These are phyloP conservation scores for Podilymbus podiceps DNA, from an alignment of 2,113 vertebrate species.

Conservation along the genomic window DNA sequence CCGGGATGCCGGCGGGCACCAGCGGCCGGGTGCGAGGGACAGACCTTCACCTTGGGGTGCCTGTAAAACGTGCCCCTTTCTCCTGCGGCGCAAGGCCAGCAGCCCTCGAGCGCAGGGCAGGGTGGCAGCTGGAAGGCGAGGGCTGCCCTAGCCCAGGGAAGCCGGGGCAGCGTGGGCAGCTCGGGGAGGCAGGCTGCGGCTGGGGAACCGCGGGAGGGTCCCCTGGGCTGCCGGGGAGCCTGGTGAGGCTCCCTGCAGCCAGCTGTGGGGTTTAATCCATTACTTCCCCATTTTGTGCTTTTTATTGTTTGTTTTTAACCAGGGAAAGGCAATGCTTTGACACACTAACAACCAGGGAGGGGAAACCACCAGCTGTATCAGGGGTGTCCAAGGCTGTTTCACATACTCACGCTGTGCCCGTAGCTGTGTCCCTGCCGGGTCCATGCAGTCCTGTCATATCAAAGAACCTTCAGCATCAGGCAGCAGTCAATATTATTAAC, in stretches of 20 bases:
- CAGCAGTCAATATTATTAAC: background rate
- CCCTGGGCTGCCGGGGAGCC: background rate
- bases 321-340: background rate
- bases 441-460: background rate
- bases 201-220: background rate
- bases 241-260: background rate
- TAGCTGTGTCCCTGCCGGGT: fast-evolving
- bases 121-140: background rate
- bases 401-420: background rate
- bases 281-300: background rate
- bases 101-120: too few species aligned
- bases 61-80: background rate
- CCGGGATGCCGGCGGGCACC: background rate
- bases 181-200: background rate
- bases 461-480: background rate
- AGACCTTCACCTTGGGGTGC: background rate
- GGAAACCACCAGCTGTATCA: background rate
- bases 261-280: background rate
- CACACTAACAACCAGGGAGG: background rate
- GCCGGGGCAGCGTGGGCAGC: background rate
- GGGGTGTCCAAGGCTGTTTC: background rate
- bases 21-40: background rate
- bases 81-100: background rate
- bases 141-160: too few species aligned
- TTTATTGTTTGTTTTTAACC: background rate